A percentile compares a stretch with the other conserved stretches of the same genome.
Conservation (phyloP, 2,113 vertebrate species). For the Polypterus bichir region DNA sequence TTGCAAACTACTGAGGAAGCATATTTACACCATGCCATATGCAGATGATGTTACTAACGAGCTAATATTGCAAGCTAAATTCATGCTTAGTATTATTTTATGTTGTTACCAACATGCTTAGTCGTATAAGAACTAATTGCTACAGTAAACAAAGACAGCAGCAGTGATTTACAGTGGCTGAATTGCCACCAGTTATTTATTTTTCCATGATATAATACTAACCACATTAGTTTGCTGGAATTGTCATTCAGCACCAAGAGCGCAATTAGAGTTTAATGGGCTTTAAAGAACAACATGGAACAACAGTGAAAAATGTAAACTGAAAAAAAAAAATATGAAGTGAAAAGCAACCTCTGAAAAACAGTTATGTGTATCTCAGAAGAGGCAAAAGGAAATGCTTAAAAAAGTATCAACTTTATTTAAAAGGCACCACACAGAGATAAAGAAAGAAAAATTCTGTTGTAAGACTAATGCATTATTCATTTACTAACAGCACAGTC, state of each 20-base stretch:
- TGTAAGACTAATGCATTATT: background rate
- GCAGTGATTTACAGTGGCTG: constrained; percentile 34
- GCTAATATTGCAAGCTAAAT: constrained; percentile 34
- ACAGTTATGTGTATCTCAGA: constrained; percentile 10
- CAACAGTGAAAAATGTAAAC: constrained; percentile 2
- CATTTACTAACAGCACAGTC: background rate
- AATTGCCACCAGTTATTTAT: constrained; percentile 37
- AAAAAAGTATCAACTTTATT: constrained; percentile 7
- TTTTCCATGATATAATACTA: constrained; percentile 31
- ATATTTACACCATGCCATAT: constrained; percentile 24
- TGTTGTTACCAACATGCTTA: constrained; percentile 32
- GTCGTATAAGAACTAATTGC: constrained; percentile 35
- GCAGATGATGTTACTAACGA: constrained; percentile 27
- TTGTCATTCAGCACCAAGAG: constrained; percentile 37
- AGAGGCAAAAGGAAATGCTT: background rate
- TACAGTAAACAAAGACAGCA: constrained; percentile 35
- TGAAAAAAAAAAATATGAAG: constrained; percentile 15
- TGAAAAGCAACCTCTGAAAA: constrained; percentile 10
- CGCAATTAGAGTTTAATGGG: constrained; percentile 38
- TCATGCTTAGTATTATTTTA: constrained; percentile 32
- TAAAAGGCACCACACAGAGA: background rate
- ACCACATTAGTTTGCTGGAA: constrained; percentile 26
- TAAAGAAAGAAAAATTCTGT: background rate
- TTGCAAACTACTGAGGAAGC: constrained; percentile 28
- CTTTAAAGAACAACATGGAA: constrained; percentile 31